Evolutionary conservation across 2,888 invertebrate genomes (phyloP).

Genomic region (Eueremaeus valkanovi): DNA sequence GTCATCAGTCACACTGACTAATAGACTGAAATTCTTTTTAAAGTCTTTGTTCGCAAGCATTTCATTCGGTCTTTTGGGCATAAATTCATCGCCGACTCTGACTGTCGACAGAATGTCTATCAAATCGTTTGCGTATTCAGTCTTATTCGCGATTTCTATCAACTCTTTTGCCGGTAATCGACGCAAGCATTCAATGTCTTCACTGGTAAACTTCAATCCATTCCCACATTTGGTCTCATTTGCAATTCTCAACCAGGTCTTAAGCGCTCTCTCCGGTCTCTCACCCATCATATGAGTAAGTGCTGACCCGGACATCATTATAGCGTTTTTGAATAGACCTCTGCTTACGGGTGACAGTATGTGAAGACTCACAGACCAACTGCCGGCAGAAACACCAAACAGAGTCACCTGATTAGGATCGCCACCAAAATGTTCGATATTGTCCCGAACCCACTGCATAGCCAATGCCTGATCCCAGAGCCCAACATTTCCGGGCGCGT

Average conservation of each 20-base stretch:
- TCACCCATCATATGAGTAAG: neutral
- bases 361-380: slow-evolving; percentile 3
- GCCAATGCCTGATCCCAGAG: neutral
- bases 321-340: slow-evolving; percentile 1
- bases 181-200: neutral
- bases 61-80: neutral
- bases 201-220: neutral
- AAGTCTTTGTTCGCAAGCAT: neutral
- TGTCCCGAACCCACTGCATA: neutral
- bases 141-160: neutral
- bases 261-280: neutral
- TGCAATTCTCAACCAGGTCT: neutral
- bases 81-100: neutral
- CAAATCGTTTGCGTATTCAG: neutral
- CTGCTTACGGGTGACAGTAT: neutral
- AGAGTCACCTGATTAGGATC: neutral
- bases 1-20: neutral
- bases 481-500: slow-evolving; percentile 12
- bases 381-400: neutral
- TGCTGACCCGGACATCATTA: neutral
- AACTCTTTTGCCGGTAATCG: neutral
- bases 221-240: neutral
- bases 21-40: neutral
- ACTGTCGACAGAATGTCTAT: neutral
- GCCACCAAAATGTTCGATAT: neutral